These are phyloP conservation scores for Boloria selene DNA, from an alignment of 2,888 invertebrate species.

Conservation along the genomic window DNA sequence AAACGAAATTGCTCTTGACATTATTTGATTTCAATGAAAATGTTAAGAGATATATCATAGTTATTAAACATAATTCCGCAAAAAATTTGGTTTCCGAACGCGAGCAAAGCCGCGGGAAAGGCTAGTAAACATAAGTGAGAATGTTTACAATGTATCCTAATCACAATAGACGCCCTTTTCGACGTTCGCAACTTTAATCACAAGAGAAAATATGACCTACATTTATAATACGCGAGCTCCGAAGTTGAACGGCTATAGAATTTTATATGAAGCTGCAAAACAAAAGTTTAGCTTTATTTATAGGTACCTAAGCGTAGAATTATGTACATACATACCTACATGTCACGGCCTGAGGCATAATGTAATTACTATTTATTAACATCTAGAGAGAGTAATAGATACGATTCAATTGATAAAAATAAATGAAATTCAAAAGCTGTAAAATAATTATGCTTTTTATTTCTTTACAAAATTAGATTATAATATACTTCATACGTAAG, in stretches of 20 bases:
- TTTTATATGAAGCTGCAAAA: neutral
- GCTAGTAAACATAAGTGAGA: too few relatives aligned
- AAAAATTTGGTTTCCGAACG: too few relatives aligned
- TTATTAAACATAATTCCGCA: too few relatives aligned
- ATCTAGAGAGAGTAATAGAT: neutral
- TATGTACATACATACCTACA: neutral
- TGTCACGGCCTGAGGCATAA: neutral
- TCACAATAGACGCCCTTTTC: neutral
- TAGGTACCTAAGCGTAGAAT: neutral
- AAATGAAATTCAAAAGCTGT: too few relatives aligned
- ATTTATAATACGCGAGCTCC: conserved; percentile 17
- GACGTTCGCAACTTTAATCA: conserved; percentile 17
- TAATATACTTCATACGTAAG: too few relatives aligned
- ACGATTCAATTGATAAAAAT: too few relatives aligned
- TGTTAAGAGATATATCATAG: too few relatives aligned
- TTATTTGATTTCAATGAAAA: too few relatives aligned
- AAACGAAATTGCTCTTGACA: too few relatives aligned
- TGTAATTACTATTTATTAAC: neutral
- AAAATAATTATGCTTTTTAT: too few relatives aligned
- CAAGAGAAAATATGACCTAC: conserved; percentile 29
- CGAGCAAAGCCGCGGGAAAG: too few relatives aligned
- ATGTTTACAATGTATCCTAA: neutral
- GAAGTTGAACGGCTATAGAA: conserved; percentile 16
- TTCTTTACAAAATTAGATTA: too few relatives aligned
- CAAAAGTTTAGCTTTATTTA: conserved; percentile 11